A percentile compares a stretch with the other conserved stretches of the same genome.
These are phyloP conservation scores for Fopius arisanus DNA, from an alignment of 1,140 invertebrate species.

Conservation along the genomic window DNA sequence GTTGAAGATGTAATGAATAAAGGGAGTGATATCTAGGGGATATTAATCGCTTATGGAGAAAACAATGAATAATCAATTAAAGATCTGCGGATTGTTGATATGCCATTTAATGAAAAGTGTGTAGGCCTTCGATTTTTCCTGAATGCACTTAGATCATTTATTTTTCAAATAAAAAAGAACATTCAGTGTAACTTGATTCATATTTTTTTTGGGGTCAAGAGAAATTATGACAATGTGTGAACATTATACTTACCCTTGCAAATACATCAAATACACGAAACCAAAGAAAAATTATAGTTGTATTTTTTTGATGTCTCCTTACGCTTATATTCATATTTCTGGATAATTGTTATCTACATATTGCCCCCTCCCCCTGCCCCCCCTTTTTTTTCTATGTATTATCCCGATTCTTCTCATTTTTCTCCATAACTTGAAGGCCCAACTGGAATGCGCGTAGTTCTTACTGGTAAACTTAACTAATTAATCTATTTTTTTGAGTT, in stretches of 20 bases:
- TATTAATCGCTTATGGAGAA: not conserved
- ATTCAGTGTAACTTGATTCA: not conserved
- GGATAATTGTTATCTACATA: too few relatives aligned
- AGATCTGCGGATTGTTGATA: constrained; percentile 5
- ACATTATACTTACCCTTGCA: not conserved
- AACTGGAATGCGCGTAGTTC: too few relatives aligned
- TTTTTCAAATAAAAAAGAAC: not conserved
- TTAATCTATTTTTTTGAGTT: too few relatives aligned
- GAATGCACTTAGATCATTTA: not conserved
- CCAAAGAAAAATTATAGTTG: constrained; percentile 10
- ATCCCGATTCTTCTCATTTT: too few relatives aligned
- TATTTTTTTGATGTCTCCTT: not conserved
- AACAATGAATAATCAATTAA: not conserved
- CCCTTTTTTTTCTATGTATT: too few relatives aligned
- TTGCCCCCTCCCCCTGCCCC: too few relatives aligned
- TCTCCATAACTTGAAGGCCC: too few relatives aligned
- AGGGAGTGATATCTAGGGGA: not conserved
- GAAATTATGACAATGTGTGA: constrained; percentile 3
- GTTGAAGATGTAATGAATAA: not conserved
- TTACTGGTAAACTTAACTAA: too few relatives aligned
- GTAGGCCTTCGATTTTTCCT: not conserved
- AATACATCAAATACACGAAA: constrained; percentile 22
- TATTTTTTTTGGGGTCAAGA: not conserved
- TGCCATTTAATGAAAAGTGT: not conserved
- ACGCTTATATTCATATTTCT: too few relatives aligned